Evolutionary conservation across 2,113 vertebrate species (phyloP).

Genomic region (Calidris pugnax): DNA sequence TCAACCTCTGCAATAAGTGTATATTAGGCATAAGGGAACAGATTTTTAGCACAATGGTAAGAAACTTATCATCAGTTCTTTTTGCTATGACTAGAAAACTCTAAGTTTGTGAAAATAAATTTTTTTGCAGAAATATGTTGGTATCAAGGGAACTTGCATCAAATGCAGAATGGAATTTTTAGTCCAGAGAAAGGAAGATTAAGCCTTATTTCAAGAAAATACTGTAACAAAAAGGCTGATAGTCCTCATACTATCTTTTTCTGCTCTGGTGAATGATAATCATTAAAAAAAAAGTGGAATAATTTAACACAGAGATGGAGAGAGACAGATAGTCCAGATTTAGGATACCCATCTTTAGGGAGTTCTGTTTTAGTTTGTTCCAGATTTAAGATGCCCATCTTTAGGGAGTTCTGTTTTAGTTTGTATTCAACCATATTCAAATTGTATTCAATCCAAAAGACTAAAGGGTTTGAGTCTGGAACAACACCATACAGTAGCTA

Average conservation of each 20-base stretch:
- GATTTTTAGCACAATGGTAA: background rate
- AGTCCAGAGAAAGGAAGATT: background rate
- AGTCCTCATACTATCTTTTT: background rate
- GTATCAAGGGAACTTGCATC: background rate
- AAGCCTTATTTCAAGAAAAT: background rate
- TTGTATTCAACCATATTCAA: background rate
- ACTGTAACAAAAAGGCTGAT: background rate
- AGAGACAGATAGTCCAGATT: background rate
- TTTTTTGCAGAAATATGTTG: background rate
- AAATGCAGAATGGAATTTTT: background rate
- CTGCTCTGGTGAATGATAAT: background rate
- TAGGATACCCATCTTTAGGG: background rate
- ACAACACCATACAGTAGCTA: background rate
- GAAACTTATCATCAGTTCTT: background rate
- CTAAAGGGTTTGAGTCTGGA: background rate
- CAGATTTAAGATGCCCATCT: background rate
- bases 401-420: background rate
- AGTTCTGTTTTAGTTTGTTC: background rate
- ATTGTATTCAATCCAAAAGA: background rate
- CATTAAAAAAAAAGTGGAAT: background rate
- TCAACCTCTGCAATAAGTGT: background rate
- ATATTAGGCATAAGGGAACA: background rate
- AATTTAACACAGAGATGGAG: background rate
- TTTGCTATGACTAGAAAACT: background rate
- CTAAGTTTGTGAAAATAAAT: background rate